Conservation (phyloP, 2,113 vertebrate genomes). For the Polyodon spathula region DNA sequence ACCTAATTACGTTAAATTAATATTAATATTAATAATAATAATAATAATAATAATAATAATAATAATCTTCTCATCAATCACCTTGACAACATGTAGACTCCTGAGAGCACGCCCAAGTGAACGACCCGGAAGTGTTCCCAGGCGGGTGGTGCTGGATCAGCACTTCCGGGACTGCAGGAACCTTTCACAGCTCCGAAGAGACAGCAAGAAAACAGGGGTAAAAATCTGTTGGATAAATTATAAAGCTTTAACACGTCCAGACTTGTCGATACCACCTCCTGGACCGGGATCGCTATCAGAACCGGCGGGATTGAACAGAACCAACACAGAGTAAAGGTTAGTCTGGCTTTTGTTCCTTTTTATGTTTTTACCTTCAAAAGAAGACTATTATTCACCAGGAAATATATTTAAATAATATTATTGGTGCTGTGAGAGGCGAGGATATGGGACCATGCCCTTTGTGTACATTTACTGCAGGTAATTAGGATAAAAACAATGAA, state of each 20-base stretch:
- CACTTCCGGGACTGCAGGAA: conserved; percentile 20
- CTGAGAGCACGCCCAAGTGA: not conserved
- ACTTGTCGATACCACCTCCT: not conserved
- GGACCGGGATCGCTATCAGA: not conserved
- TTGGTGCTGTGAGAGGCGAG: not conserved
- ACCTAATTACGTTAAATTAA: too few species aligned
- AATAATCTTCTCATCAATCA: not conserved
- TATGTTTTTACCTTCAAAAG: conserved; percentile 6
- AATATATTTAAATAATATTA: not conserved
- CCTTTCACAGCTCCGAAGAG: conserved; percentile 16
- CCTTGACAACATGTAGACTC: not conserved
- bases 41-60: not conserved
- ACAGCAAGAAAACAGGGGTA: conserved; percentile 13
- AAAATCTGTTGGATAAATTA: conserved; percentile 9
- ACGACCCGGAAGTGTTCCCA: conserved; percentile 16
- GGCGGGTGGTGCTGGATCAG: conserved; percentile 19
- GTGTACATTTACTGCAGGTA: too few species aligned
- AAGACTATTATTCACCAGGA: conserved; percentile 15
- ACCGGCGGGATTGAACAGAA: not conserved
- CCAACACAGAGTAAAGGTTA: conserved; percentile 12
- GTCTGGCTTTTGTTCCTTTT: conserved; percentile 9
- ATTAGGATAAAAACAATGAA: too few species aligned
- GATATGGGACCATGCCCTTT: too few species aligned
- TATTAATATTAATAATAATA: too few species aligned
- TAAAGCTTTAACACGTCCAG: conserved; percentile 1